These are phyloP conservation scores for Cepaea nemoralis DNA, from an alignment of 1,140 invertebrate species.

Conservation along the genomic window DNA sequence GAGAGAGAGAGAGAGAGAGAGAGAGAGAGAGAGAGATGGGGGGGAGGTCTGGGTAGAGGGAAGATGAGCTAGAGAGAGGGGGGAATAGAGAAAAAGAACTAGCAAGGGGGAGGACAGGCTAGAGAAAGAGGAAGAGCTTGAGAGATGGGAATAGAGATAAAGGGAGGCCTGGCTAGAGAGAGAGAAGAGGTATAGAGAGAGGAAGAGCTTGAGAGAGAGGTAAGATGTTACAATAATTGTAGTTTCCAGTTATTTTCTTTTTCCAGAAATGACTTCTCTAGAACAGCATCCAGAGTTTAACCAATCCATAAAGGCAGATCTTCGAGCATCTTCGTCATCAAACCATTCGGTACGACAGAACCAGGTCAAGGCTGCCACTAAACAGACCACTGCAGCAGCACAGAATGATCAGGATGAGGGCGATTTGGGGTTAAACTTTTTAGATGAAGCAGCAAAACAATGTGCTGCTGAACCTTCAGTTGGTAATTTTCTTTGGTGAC, in stretches of 20 bases:
- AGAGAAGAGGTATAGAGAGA: too few species aligned
- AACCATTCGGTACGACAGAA: neutral
- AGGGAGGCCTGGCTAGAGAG: too few species aligned
- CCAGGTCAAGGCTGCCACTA: neutral
- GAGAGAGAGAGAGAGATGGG: too few species aligned
- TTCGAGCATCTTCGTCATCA: neutral
- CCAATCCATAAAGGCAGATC: slow-evolving; percentile 11
- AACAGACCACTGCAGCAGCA: neutral
- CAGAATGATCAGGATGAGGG: slow-evolving; percentile 23
- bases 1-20: too few species aligned
- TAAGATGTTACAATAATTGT: too few species aligned
- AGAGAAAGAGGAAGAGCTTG: too few species aligned
- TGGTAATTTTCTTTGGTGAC: slow-evolving; percentile 10
- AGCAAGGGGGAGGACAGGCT: too few species aligned
- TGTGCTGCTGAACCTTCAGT: slow-evolving; percentile 5
- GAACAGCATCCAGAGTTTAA: slow-evolving; percentile 39
- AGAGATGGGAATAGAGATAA: too few species aligned
- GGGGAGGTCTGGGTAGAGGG: too few species aligned
- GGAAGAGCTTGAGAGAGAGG: too few species aligned
- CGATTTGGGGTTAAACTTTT: slow-evolving; percentile 33
- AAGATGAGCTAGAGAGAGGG: too few species aligned
- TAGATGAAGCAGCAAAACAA: slow-evolving; percentile 18
- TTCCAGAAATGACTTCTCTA: slow-evolving; percentile 26
- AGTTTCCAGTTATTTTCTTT: neutral
- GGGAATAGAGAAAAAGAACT: too few species aligned